Percentiles rank a stretch among this genome's conserved stretches.
Conservation (phyloP, 1,140 invertebrate species). For the Drosophila fuyamai region DNA sequence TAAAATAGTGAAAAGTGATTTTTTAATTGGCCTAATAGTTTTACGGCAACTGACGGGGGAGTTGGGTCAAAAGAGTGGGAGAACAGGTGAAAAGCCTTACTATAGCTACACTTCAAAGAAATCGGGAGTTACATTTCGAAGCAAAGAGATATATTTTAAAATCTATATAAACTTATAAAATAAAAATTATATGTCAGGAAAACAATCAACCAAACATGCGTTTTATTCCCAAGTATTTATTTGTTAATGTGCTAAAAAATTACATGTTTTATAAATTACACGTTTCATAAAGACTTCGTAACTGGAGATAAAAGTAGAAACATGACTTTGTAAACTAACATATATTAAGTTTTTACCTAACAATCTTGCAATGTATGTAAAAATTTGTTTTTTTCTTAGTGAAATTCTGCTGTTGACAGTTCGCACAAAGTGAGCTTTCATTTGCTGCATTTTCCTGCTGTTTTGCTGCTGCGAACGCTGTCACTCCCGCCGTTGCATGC, state of each 20-base stretch:
- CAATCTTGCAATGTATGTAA: not conserved
- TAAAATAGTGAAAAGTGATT: conserved; percentile 79
- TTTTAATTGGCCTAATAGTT: conserved; percentile 80
- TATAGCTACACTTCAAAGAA: conserved; percentile 10
- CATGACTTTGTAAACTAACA: no score
- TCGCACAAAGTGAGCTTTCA: conserved; percentile 28
- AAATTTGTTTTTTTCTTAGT: conserved; percentile 9
- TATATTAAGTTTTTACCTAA: no score
- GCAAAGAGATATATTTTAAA: no score
- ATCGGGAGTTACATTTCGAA: not conserved
- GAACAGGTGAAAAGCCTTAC: not conserved
- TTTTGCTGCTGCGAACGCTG: conserved; percentile 34
- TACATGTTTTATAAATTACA: no score
- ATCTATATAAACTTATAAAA: no score
- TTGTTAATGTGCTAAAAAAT: no score
- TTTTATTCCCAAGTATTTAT: no score
- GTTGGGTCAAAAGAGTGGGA: not conserved
- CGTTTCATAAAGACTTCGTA: no score
- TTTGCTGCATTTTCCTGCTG: conserved; percentile 39
- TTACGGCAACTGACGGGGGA: conserved; percentile 12
- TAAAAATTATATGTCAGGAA: no score
- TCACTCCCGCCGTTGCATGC: conserved; percentile 60
- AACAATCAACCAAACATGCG: no score
- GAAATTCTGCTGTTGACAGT: conserved; percentile 60
- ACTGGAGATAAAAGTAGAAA: no score